Conservation (phyloP, 2,113 vertebrate genomes). For the Prochilodus magdalenae region DNA sequence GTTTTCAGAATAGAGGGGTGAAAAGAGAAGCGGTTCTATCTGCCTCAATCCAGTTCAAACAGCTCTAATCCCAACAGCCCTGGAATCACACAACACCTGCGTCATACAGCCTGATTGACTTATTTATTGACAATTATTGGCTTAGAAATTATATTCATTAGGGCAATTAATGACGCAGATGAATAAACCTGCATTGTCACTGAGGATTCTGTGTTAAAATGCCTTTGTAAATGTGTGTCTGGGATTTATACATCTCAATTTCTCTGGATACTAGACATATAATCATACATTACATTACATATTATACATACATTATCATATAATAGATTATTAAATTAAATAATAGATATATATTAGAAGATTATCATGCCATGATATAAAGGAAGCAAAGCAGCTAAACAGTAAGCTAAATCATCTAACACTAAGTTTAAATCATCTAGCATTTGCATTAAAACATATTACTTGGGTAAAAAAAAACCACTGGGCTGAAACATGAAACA, state of each 20-base stretch:
- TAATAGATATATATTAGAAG: no score
- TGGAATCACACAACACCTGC: neutral
- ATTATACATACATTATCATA: no score
- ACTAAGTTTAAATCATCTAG: no score
- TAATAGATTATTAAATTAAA: no score
- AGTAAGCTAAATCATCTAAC: no score
- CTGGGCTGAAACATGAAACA: no score
- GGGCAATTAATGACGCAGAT: neutral
- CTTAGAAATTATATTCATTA: neutral
- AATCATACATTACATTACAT: no score
- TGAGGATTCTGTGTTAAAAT: neutral
- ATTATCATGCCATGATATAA: no score
- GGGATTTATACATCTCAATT: neutral
- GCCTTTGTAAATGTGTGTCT: neutral
- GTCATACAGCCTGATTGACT: slow-evolving; percentile 4
- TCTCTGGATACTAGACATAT: no score
- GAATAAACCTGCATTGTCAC: neutral
- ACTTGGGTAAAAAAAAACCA: no score
- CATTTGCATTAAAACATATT: no score
- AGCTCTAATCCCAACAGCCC: neutral
- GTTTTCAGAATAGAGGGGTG: slow-evolving; percentile 30
- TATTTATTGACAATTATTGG: neutral
- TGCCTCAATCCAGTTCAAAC: slow-evolving; percentile 41
- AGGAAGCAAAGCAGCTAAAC: no score
- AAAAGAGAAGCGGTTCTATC: slow-evolving; percentile 22